Conservation (phyloP, 2,888 invertebrate genomes). For the Drosophila kanekoi region DNA sequence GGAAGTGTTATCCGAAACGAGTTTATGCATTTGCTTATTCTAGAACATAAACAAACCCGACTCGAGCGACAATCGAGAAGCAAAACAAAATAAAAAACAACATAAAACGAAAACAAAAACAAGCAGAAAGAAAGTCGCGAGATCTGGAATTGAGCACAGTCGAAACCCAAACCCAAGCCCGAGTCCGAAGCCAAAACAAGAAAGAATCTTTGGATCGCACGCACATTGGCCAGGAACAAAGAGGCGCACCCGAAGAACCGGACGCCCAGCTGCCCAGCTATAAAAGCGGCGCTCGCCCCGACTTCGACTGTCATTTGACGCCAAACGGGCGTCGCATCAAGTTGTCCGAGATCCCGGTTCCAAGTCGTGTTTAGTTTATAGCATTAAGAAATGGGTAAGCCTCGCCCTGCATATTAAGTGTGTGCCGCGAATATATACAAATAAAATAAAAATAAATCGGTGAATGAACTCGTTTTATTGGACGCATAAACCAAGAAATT, state of each 20-base stretch:
- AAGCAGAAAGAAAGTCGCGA: conserved; percentile 72
- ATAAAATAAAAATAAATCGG: conserved; percentile 34
- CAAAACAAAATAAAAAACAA: not conserved
- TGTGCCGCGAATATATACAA: conserved; percentile 8
- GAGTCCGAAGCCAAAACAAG: conserved; percentile 20
- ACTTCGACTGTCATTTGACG: conserved; percentile 77
- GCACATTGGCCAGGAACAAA: conserved; percentile 79
- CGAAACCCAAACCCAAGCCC: not conserved
- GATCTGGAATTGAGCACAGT: conserved; percentile 74
- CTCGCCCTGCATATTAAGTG: conserved; percentile 66
- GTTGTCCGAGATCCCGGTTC: conserved; percentile 28
- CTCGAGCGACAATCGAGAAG: conserved; percentile 23
- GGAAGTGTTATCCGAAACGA: conserved; percentile 55
- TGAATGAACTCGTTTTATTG: conserved; percentile 64
- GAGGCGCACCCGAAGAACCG: conserved; percentile 70
- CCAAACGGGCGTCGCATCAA: conserved; percentile 58
- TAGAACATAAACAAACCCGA: conserved; percentile 69
- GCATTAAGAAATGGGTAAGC: conserved; percentile 70
- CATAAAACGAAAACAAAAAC: not conserved
- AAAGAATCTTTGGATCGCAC: conserved; percentile 46
- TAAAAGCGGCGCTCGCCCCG: conserved; percentile 66
- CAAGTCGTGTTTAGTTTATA: conserved; percentile 27
- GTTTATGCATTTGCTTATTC: conserved; percentile 53
- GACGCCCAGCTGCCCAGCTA: conserved; percentile 59
- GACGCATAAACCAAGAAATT: conserved; percentile 30